Evolutionary conservation across 2,888 invertebrate species (phyloP), one percentile per base, ranked within the genome.

Genomic region (Tenthredo scrophulariae): DNA sequence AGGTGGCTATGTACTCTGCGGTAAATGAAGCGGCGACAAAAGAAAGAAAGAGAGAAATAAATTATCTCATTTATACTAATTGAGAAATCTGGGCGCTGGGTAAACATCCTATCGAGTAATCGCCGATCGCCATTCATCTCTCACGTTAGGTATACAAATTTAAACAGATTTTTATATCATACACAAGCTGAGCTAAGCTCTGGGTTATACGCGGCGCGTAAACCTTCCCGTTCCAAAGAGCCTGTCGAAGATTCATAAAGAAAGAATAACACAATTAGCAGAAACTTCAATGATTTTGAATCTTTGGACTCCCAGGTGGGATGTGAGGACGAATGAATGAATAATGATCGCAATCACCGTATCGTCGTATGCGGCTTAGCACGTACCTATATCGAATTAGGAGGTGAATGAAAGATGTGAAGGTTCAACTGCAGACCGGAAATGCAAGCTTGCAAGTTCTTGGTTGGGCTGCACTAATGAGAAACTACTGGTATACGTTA

Each of bases 371-470:
- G 18, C 50, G 15, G 67, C 18, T 67, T 67, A 29, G 26, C 67
- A 29, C 15, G 10, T 33, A 29, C 6, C 13, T 26, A 29, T 9
- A 58, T 18, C 22, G 37, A 37, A 79, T 37, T 58, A n/a, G 22
- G n/a, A 22, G 13, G 15, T 29, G 18, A 80, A 37, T 5, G 22
- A 40, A n/a, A 37, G 2, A 62, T 2, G 6, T 7, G 15, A 26
- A 33, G n/a, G 79, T 33, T 54, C 33, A 10, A 10, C 43, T 67
- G 43, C 40, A 26, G 18, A 43, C 84, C 67, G 74, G 75, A 84
- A 84, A 75, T 50, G 75, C 58, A 84, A 74, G 75, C 50, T 84
- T 75, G 62, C 74, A 74, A 58, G 40, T 75, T 84, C 84, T 58
- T 22, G 58, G 40, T 54, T 40, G 26, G 2, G 37, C n/a, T n/a